Conservation (phyloP, 2,888 invertebrate species). For the Labia minor region DNA sequence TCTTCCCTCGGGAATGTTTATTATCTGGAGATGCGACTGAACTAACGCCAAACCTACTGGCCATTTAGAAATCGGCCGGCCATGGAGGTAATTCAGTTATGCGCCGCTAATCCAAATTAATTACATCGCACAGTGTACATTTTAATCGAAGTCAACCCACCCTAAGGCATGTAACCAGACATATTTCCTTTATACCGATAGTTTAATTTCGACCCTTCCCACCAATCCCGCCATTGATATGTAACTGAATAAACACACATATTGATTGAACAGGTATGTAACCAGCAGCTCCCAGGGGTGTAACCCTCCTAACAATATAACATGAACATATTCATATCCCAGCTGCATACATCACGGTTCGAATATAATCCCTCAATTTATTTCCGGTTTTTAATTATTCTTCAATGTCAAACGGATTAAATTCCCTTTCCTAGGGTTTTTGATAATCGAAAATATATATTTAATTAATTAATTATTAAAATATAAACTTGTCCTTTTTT, state of each 20-base stretch:
- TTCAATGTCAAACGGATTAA: background rate
- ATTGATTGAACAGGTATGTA: slow-evolving; percentile 4
- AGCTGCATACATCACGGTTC: background rate
- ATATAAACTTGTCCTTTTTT: background rate
- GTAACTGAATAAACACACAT: background rate
- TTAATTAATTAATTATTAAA: slow-evolving; percentile 1
- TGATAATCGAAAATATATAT: too few species aligned
- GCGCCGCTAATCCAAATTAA: slow-evolving; percentile 13
- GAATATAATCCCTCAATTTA: background rate
- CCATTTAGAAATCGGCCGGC: background rate
- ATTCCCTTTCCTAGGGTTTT: background rate
- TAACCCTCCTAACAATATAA: background rate
- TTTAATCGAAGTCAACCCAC: background rate
- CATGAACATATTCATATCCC: too few species aligned
- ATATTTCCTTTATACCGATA: slow-evolving; percentile 1
- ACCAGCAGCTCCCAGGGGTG: background rate
- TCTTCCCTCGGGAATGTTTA: background rate
- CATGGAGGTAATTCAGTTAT: slow-evolving; percentile 8
- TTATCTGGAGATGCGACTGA: background rate
- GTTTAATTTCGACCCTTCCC: slow-evolving; percentile 1
- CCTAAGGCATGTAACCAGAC: slow-evolving; percentile 7
- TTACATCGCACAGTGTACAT: slow-evolving; percentile 1
- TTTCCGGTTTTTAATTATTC: slow-evolving; percentile 13
- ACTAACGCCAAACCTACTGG: background rate
- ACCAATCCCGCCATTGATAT: background rate